Percentiles rank a stretch among this genome's conserved stretches.
Conservation (phyloP, 1,140 invertebrate genomes). For the Trissolcus basalis region DNA sequence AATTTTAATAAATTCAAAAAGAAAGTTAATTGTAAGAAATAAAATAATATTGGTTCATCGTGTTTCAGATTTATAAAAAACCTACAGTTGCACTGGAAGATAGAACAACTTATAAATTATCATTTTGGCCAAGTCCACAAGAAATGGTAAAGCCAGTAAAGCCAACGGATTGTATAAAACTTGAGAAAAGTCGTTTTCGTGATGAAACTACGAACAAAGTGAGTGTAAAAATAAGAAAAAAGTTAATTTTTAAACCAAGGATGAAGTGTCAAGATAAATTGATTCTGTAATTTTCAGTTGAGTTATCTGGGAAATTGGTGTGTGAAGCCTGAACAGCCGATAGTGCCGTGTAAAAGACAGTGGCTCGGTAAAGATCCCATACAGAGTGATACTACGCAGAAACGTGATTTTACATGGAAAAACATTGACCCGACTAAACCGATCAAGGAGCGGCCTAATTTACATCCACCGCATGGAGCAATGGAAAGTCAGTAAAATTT, state of each 20-base stretch:
- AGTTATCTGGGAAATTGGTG: constrained; percentile 73
- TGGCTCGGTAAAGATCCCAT: constrained; percentile 80
- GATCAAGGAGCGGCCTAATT: constrained; percentile 56
- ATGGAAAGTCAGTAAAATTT: constrained; percentile 59
- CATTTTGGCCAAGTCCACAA: constrained; percentile 75
- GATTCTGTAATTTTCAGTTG: constrained; percentile 53
- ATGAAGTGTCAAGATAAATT: background rate
- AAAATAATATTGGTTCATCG: too few relatives aligned
- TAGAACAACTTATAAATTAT: constrained; percentile 78
- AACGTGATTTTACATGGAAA: constrained; percentile 84
- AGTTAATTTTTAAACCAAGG: background rate
- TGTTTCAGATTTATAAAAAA: constrained; percentile 72
- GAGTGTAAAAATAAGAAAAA: background rate
- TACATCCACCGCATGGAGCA: constrained; percentile 59
- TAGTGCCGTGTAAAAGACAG: constrained; percentile 62
- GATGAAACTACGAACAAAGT: constrained; percentile 70
- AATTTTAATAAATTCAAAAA: too few relatives aligned
- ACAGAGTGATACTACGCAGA: constrained; percentile 83
- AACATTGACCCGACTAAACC: constrained; percentile 68
- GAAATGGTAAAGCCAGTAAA: constrained; percentile 45
- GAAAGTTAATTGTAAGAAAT: too few relatives aligned
- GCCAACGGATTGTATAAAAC: constrained; percentile 57
- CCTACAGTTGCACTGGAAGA: constrained; percentile 76
- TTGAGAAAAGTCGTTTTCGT: constrained; percentile 56
- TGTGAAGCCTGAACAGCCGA: constrained; percentile 61